These are phyloP conservation scores for Diplodus sargus DNA, from an alignment of 2,797 vertebrate species.

Conservation along the genomic window DNA sequence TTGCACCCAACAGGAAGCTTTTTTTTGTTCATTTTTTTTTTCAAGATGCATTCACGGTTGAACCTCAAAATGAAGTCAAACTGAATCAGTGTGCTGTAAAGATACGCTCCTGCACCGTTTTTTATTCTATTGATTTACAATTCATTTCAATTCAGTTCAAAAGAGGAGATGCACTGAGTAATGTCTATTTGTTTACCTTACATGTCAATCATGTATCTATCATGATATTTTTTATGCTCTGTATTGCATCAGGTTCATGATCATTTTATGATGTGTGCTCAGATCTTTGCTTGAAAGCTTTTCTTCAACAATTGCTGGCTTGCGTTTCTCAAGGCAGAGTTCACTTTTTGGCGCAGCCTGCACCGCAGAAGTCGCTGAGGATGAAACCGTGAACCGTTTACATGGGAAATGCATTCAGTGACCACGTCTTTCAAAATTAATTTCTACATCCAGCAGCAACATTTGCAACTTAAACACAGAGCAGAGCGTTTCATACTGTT, in stretches of 20 bases:
- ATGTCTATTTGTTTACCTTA: background rate
- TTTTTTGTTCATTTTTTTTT: slow-evolving; percentile 43
- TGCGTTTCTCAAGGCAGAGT: background rate
- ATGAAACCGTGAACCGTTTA: background rate
- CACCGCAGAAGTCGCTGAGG: background rate
- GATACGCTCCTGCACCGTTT: background rate
- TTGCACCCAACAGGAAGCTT: slow-evolving; percentile 61
- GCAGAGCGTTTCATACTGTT: background rate
- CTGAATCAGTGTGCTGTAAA: fast-evolving
- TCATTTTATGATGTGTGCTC: background rate
- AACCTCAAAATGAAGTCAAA: slow-evolving; percentile 55
- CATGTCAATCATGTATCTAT: background rate
- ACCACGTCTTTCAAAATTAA: too few relatives aligned
- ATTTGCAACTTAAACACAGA: background rate
- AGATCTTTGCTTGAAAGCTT: background rate
- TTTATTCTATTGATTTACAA: background rate
- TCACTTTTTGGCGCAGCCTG: background rate
- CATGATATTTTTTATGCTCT: background rate
- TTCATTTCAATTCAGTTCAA: background rate
- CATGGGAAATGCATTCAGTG: background rate
- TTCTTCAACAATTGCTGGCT: background rate
- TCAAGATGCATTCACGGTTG: slow-evolving; percentile 48
- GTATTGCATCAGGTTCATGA: background rate
- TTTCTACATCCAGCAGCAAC: background rate
- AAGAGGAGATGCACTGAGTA: background rate